These are phyloP conservation scores for Aricia artaxerxes DNA, from an alignment of 2,888 invertebrate genomes.

Conservation along the genomic window DNA sequence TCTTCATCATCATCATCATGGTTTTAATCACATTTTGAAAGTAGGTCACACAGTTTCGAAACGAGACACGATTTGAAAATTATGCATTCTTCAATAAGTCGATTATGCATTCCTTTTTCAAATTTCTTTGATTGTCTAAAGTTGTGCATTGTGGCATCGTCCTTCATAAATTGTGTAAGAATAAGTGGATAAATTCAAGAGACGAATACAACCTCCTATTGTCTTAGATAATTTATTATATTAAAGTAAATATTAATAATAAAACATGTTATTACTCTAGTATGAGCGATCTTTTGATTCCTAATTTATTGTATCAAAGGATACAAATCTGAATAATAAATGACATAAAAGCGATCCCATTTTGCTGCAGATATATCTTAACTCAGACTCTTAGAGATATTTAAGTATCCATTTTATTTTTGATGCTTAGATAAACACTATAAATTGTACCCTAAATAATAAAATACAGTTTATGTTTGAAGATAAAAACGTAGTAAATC, in stretches of 20 bases:
- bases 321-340: neutral
- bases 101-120: no score
- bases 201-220: no score
- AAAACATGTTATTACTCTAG: neutral
- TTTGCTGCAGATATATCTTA: neutral
- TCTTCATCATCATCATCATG: neutral
- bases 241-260: no score
- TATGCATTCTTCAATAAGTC: no score
- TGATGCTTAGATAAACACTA: slow-evolving; percentile 8
- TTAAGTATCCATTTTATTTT: slow-evolving; percentile 11
- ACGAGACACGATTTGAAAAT: no score
- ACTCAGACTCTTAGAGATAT: neutral
- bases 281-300: neutral
- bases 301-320: neutral
- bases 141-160: no score
- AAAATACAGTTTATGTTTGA: slow-evolving; percentile 9
- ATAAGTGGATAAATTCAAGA: no score
- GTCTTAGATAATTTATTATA: no score
- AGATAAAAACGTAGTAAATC: slow-evolving; percentile 3
- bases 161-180: no score
- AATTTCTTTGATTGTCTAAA: no score
- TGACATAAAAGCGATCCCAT: neutral
- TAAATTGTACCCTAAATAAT: slow-evolving; percentile 9
- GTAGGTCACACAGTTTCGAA: no score
- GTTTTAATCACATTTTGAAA: neutral